Percentiles rank a stretch among this genome's conserved stretches.
Evolutionary conservation across 2,797 vertebrate genomes (phyloP).

Genomic region (Takifugu ocellatus): DNA sequence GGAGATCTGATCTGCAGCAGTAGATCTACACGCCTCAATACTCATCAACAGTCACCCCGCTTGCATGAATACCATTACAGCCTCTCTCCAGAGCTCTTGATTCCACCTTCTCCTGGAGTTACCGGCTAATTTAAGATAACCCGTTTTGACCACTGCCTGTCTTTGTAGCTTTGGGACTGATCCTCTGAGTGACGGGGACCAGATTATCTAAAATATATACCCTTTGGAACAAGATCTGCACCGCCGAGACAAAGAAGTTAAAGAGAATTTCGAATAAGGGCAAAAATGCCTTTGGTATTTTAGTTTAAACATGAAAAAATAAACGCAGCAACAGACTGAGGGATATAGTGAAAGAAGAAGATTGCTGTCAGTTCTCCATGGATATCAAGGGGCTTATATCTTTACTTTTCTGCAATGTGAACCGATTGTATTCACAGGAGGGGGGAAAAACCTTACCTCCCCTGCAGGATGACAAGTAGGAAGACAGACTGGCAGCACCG

Average conservation of each 20-base stretch:
- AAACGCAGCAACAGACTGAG: slow-evolving; percentile 17
- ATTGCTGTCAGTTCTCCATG: slow-evolving; percentile 13
- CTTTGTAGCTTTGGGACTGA: slow-evolving; percentile 50
- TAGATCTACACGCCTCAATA: slow-evolving; percentile 44
- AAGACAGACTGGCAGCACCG: slow-evolving; percentile 13
- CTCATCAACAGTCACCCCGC: slow-evolving; percentile 35
- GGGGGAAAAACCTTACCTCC: slow-evolving; percentile 47
- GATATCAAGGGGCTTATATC: slow-evolving; percentile 33
- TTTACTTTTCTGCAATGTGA: slow-evolving; percentile 32
- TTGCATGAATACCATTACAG: slow-evolving; percentile 30
- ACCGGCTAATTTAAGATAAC: slow-evolving; percentile 68
- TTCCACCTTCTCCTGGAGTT: slow-evolving; percentile 25
- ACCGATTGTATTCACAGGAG: slow-evolving; percentile 42
- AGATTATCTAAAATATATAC: no score
- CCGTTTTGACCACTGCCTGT: slow-evolving; percentile 41
- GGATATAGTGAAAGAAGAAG: slow-evolving; percentile 13
- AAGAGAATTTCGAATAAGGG: slow-evolving; percentile 18
- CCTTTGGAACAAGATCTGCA: no score
- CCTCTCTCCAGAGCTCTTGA: slow-evolving; percentile 29
- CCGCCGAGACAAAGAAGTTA: background rate
- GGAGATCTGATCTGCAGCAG: slow-evolving; percentile 24
- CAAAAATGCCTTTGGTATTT: slow-evolving; percentile 14
- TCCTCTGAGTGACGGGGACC: no score
- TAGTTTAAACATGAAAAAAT: slow-evolving; percentile 7
- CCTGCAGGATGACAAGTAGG: slow-evolving; percentile 6